Evolutionary conservation across 2,113 vertebrate species (phyloP).

Genomic region (Sapayoa aenigma): DNA sequence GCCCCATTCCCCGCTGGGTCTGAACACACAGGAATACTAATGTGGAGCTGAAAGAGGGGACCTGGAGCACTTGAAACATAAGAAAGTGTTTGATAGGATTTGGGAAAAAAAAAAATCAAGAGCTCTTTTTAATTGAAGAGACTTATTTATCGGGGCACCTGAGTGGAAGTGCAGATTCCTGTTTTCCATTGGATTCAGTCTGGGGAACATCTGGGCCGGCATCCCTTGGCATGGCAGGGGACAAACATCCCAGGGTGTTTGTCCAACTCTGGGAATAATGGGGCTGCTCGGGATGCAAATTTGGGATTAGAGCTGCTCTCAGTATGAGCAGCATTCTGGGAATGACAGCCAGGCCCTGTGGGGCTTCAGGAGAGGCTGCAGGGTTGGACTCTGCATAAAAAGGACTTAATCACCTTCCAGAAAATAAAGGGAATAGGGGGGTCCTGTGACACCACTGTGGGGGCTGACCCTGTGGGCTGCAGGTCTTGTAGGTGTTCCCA

Average conservation of each 20-base stretch:
- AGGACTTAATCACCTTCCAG: neutral
- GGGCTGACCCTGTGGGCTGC: neutral
- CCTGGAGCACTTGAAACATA: neutral
- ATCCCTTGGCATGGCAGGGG: accelerated
- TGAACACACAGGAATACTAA: neutral
- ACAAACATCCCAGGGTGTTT: neutral
- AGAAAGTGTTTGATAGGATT: neutral
- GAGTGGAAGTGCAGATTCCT: neutral
- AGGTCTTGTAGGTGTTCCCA: too few species aligned
- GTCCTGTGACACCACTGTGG: neutral
- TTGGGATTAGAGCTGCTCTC: neutral
- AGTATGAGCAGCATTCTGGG: neutral
- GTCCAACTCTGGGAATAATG: neutral
- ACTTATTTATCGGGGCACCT: neutral
- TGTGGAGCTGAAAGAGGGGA: neutral
- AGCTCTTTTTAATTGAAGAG: neutral
- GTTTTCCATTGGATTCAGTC: neutral
- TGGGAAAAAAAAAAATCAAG: neutral
- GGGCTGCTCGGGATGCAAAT: neutral
- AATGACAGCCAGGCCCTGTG: accelerated
- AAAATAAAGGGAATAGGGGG: neutral
- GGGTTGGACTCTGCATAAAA: neutral
- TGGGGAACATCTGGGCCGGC: neutral
- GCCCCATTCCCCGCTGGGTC: neutral
- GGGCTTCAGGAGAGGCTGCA: neutral